These are phyloP conservation scores for Plecotus auritus DNA, from an alignment of 2,113 vertebrate genomes.

Conservation along the genomic window DNA sequence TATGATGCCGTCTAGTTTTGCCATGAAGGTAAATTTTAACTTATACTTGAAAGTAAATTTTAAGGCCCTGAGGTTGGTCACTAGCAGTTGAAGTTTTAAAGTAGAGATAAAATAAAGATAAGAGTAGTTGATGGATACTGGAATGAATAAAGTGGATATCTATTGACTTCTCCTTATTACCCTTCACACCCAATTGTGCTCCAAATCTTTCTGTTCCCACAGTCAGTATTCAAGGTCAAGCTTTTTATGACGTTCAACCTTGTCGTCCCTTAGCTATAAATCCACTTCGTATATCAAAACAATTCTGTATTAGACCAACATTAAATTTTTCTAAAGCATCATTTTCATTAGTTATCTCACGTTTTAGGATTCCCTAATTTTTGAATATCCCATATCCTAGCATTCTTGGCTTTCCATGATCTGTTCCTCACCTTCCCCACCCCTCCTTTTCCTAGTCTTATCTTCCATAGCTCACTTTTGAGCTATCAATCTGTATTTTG, in stretches of 20 bases:
- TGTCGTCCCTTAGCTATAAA: background rate
- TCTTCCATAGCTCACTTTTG: background rate
- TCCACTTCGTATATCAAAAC: background rate
- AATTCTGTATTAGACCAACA: background rate
- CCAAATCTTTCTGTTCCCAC: background rate
- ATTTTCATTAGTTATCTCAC: background rate
- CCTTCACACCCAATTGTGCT: background rate
- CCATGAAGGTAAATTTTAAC: conserved; percentile 92
- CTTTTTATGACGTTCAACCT: background rate
- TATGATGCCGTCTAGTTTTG: conserved; percentile 97
- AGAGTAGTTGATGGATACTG: background rate
- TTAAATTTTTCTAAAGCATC: background rate
- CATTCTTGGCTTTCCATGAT: background rate
- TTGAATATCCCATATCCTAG: background rate
- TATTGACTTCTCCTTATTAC: background rate
- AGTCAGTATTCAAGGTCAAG: background rate
- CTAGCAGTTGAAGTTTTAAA: background rate
- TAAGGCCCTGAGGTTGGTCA: background rate
- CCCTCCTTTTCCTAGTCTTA: background rate
- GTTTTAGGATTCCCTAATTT: background rate
- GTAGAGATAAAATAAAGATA: background rate
- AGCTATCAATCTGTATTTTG: background rate
- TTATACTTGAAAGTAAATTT: conserved; percentile 27
- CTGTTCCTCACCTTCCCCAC: background rate
- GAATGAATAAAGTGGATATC: background rate